A percentile compares a stretch with the other conserved stretches of the same genome.
phyloP scores from a whole-genome alignment of 2,797 vertebrate genomes.

The Valencia hispanica region DNA sequence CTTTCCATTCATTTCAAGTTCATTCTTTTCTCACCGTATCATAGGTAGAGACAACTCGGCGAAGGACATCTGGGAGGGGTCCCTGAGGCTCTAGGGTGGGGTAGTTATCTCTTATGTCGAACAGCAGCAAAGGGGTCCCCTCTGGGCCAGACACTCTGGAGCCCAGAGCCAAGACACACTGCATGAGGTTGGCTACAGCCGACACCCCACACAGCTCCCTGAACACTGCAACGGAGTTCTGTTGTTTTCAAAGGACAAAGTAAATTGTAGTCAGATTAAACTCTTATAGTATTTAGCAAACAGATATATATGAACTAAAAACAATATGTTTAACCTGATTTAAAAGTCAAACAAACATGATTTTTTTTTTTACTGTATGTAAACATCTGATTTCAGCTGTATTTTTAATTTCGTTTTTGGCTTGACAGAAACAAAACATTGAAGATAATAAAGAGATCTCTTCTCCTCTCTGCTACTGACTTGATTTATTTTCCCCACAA shows the following conservation, averaged over 20 bases:
- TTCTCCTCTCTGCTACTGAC: background rate
- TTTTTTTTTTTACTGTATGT: background rate
- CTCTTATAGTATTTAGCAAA: background rate
- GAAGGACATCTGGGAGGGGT: conserved; percentile 91
- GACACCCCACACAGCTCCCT: conserved; percentile 94
- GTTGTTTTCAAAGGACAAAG: background rate
- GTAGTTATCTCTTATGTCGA: conserved; percentile 89
- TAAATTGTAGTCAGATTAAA: background rate
- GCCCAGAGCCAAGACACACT: conserved; percentile 91
- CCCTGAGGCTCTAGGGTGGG: conserved; percentile 92
- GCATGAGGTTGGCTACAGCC: conserved; percentile 94
- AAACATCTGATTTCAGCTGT: conserved; percentile 3
- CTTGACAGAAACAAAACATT: background rate
- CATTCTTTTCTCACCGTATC: conserved; percentile 84
- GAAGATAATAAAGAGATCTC: conserved; percentile 10
- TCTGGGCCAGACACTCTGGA: conserved; percentile 88
- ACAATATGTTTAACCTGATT: background rate
- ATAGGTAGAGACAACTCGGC: conserved; percentile 89
- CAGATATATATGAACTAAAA: background rate
- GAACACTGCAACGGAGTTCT: conserved; percentile 92
- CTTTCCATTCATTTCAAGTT: conserved; percentile 15
- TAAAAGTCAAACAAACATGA: background rate
- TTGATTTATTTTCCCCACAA: conserved; percentile 7
- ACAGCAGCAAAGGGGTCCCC: conserved; percentile 84
- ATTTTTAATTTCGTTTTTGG: background rate